Evolutionary conservation across 2,888 invertebrate genomes (phyloP).

Genomic region (Caenorhabditis afra): DNA sequence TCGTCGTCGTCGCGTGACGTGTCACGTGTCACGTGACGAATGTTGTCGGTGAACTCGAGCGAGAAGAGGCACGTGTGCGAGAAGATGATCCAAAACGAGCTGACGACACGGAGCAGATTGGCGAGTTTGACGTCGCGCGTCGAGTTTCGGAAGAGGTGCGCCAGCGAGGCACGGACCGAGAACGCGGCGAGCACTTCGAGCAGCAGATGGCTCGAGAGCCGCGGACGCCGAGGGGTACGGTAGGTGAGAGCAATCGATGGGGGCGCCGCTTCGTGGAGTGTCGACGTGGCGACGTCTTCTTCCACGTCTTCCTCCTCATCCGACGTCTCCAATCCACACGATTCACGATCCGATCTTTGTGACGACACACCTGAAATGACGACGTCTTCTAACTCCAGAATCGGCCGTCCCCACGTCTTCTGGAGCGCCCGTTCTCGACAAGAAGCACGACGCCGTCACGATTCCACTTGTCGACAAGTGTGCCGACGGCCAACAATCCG

Average conservation of each 20-base stretch:
- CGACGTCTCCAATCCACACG: not conserved
- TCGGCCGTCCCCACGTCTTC: too few species aligned
- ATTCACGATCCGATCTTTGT: constrained; percentile 4
- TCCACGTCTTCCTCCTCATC: not conserved
- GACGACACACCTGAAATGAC: not conserved
- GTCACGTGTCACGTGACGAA: constrained; percentile 25
- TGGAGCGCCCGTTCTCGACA: too few species aligned
- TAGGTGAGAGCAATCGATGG: constrained; percentile 70
- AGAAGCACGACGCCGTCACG: constrained; percentile 41
- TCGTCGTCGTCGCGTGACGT: constrained; percentile 10
- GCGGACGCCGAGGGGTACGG: constrained; percentile 32
- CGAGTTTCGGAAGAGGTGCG: constrained; percentile 62
- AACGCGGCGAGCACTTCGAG: constrained; percentile 57
- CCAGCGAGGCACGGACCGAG: constrained; percentile 56
- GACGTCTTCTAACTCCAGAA: constrained; percentile 27
- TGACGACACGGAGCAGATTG: constrained; percentile 62
- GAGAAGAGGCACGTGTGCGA: constrained; percentile 68
- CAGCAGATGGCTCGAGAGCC: constrained; percentile 12
- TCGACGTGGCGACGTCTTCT: constrained; percentile 13
- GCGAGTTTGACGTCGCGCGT: constrained; percentile 57
- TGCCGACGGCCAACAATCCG: constrained; percentile 22
- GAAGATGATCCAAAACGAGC: constrained; percentile 67
- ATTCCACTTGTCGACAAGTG: constrained; percentile 38
- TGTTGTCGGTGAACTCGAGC: constrained; percentile 62
- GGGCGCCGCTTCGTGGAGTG: constrained; percentile 17